A percentile compares a stretch with the other conserved stretches of the same genome.
These are phyloP conservation scores for Anomalospiza imberbis DNA, from an alignment of 2,797 vertebrate species.

Conservation along the genomic window DNA sequence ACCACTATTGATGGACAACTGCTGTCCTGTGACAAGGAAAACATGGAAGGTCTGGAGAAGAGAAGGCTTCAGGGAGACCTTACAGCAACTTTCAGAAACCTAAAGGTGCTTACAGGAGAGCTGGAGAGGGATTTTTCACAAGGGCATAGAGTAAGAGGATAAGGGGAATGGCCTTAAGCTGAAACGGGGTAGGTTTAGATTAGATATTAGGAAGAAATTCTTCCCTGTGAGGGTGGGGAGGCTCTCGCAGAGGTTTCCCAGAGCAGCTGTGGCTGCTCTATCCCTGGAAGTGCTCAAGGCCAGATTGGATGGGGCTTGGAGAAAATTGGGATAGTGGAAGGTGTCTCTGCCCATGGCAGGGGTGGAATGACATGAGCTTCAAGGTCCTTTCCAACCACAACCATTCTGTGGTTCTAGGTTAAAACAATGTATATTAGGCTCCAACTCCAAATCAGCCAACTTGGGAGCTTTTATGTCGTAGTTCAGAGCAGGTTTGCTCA, in stretches of 20 bases:
- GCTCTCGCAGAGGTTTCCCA: background rate
- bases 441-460: background rate
- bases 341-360: background rate
- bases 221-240: background rate
- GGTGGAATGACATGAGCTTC: background rate
- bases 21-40: background rate
- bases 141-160: background rate
- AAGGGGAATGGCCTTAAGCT: background rate
- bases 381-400: background rate
- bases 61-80: background rate
- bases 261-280: background rate
- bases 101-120: background rate
- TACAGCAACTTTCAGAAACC: background rate
- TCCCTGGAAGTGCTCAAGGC: background rate
- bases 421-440: background rate
- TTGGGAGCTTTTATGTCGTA: background rate
- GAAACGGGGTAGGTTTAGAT: background rate
- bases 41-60: background rate
- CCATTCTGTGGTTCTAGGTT: background rate
- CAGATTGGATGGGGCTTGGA: rapidly evolving
- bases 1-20: background rate
- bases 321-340: rapidly evolving
- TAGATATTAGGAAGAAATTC: background rate
- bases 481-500: background rate
- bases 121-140: background rate